Percentiles rank a stretch among this genome's conserved stretches.
phyloP scores from a whole-genome alignment of 2,113 vertebrate genomes.

The Thymallus thymallus region DNA sequence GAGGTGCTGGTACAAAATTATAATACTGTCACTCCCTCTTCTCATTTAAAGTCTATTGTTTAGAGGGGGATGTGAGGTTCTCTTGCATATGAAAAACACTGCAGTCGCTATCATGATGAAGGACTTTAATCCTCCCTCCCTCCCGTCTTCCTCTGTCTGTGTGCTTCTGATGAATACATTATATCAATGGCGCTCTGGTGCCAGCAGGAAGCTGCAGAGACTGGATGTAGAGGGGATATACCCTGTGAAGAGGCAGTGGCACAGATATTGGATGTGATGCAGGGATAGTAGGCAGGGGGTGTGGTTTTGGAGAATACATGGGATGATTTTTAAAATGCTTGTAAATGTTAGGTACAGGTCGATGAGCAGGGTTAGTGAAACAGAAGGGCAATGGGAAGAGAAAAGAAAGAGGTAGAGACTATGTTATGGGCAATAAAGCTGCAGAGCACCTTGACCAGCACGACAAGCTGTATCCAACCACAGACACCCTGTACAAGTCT shows the following conservation, averaged over 20 bases:
- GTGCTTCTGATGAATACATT: slow-evolving; percentile 59
- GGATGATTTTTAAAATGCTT: slow-evolving; percentile 2
- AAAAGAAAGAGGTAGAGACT: slow-evolving; percentile 9
- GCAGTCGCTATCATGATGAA: slow-evolving; percentile 51
- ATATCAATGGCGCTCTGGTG: slow-evolving; percentile 40
- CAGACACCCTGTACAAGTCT: not conserved
- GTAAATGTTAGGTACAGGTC: slow-evolving; percentile 40
- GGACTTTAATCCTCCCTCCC: slow-evolving; percentile 42
- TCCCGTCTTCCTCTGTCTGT: slow-evolving; percentile 29
- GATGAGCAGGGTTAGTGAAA: slow-evolving; percentile 15
- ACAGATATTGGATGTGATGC: not conserved
- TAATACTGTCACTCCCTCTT: not conserved
- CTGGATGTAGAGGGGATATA: slow-evolving; percentile 9
- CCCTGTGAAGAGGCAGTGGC: not conserved
- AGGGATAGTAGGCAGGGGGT: not conserved
- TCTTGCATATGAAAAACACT: slow-evolving; percentile 54
- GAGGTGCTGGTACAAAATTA: too few relatives aligned
- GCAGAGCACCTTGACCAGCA: slow-evolving; percentile 3
- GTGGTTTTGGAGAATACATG: not conserved
- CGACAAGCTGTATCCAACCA: not conserved
- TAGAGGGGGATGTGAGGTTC: slow-evolving; percentile 29
- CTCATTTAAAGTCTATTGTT: not conserved
- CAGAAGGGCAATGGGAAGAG: slow-evolving; percentile 34
- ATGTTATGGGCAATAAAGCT: slow-evolving; percentile 46
- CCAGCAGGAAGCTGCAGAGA: slow-evolving; percentile 41